Evolutionary conservation across 2,888 invertebrate species (phyloP).

Genomic region (Ormyrus rosae): DNA sequence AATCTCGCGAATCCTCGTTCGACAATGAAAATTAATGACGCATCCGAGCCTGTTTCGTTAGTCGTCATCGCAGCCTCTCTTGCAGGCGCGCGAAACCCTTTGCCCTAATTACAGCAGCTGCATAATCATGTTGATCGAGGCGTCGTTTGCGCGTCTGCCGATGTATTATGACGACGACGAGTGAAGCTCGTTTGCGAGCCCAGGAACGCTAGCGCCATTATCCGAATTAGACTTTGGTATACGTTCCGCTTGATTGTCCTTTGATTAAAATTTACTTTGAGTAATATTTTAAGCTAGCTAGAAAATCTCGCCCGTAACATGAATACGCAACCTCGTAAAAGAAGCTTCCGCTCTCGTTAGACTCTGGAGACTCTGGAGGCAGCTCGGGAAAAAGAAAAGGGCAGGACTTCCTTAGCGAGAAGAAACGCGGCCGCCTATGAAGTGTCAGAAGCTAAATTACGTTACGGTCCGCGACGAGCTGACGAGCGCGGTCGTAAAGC

Average conservation of each 20-base stretch:
- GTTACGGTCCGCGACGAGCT: constrained; percentile 56
- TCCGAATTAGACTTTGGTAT: no score
- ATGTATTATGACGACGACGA: no score
- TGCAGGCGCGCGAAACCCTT: constrained; percentile 10
- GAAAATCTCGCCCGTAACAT: no score
- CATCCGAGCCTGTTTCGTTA: constrained; percentile 3
- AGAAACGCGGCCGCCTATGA: constrained; percentile 51
- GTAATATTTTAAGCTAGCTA: no score
- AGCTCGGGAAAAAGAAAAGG: not conserved
- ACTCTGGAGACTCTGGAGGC: not conserved
- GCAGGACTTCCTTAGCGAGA: not conserved
- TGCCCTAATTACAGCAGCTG: constrained; percentile 38
- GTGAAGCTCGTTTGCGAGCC: no score
- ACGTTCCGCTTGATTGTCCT: no score
- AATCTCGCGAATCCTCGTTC: constrained; percentile 43
- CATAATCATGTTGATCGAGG: constrained; percentile 47
- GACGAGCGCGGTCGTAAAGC: constrained; percentile 59
- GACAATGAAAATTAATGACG: constrained; percentile 73
- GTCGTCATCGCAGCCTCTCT: no score
- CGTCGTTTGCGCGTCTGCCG: constrained; percentile 7
- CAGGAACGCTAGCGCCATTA: no score
- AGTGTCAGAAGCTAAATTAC: constrained; percentile 61
- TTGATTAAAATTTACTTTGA: no score
- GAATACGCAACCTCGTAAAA: no score
- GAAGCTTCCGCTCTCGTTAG: constrained; percentile 26